Evolutionary conservation across 2,888 invertebrate genomes (phyloP), one percentile per base, ranked within the genome.

Genomic region (Caenorhabditis sulstoni): DNA sequence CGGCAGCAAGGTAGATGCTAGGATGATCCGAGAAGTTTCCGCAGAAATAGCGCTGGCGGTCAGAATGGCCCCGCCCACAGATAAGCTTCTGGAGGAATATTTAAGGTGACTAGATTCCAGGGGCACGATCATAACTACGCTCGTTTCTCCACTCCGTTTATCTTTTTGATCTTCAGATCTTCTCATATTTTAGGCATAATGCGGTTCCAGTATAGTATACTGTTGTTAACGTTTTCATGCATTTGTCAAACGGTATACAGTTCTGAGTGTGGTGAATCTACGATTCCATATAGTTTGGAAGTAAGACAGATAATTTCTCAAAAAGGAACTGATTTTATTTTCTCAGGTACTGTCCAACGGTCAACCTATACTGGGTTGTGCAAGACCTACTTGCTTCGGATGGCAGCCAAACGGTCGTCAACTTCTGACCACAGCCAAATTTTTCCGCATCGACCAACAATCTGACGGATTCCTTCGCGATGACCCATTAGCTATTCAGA

Each of bases 381-480:
- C 88, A 1, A 61, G 89, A 37, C 89, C 89, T 3, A 80, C 81
- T 1, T 89, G 89, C 49, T 89, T 89, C 50, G 89, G 89, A 16
- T 89, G 86, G 85, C 53, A 68, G 22, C 50, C 85, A 14, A 67
- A 73, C 9, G 89, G 87, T 3, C 67, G 81, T 9, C 81, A 84
- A 35, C 68, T 82, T 1, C 66, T 79, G 3, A 70, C 73, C 9
- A 75, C 82, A 8, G 85, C 89, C 8, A 81, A 76, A 16, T 89
- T 89, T 78, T 90, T 86, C 75, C 75, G 85, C 12, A 82, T 84
- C 37, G 50, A 81, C 66, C 75, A 78, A 22, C 76, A 79, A 39
- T 67, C 84, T 1, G 85, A 85, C 55, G 85, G 85, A 0, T 85
- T 83, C 55, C 52, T 83, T 11, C 78, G 85, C 20, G 64, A 81